These are phyloP conservation scores for Epistrophella euchroma DNA, from an alignment of 2,888 invertebrate species.

Conservation along the genomic window DNA sequence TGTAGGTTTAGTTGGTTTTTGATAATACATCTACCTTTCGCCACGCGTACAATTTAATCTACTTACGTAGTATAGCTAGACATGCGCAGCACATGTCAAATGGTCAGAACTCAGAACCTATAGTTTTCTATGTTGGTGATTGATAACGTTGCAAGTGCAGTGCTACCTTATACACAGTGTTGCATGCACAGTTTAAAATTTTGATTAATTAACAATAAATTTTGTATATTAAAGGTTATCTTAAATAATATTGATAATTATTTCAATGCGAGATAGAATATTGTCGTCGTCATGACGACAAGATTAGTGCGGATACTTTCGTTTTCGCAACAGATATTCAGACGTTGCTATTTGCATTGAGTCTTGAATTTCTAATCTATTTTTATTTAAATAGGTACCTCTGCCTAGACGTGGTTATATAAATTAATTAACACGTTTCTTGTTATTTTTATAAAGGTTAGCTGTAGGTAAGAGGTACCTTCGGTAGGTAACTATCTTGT, in stretches of 20 bases:
- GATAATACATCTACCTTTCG: slow-evolving; percentile 13
- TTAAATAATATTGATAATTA: not conserved
- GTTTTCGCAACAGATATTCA: slow-evolving; percentile 36
- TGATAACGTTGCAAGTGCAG: slow-evolving; percentile 50
- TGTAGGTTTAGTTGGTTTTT: not conserved
- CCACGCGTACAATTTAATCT: slow-evolving; percentile 64
- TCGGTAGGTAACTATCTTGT: slow-evolving; percentile 30
- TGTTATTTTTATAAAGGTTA: not conserved
- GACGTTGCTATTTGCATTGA: slow-evolving; percentile 55
- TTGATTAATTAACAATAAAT: slow-evolving; percentile 46
- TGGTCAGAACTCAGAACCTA: not conserved
- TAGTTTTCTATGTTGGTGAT: not conserved
- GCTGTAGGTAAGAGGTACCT: not conserved
- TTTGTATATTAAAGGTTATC: slow-evolving; percentile 51
- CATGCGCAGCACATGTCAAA: slow-evolving; percentile 37
- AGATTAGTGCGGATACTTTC: slow-evolving; percentile 46
- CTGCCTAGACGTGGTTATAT: not conserved
- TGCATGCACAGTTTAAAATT: slow-evolving; percentile 4
- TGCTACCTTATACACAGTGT: not conserved
- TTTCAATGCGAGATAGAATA: not conserved
- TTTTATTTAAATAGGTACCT: not conserved
- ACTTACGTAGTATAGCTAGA: slow-evolving; percentile 8
- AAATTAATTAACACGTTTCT: slow-evolving; percentile 55
- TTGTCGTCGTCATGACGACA: slow-evolving; percentile 13
- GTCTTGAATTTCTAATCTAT: not conserved